Evolutionary conservation across 2,797 vertebrate genomes (phyloP), one percentile per base, ranked within the genome.

Genomic region (Hybognathus amarus): DNA sequence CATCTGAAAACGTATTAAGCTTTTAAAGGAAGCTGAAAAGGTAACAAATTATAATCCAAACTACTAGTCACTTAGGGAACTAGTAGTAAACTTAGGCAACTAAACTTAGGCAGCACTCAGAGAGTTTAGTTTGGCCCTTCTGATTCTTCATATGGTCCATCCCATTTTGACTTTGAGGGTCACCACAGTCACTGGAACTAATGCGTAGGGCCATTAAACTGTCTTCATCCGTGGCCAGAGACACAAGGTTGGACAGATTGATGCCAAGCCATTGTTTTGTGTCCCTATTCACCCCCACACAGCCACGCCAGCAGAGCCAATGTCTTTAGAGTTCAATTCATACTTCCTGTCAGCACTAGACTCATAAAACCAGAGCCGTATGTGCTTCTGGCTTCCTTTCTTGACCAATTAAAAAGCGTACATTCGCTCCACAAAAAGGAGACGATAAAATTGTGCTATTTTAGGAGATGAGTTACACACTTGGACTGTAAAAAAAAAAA

Each of bases 121-220:
- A 9, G 5, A 36, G 67, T 73, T 81, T 33, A 56, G 52, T 61
- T 69, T 87, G 47, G 27, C 66, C 8, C 63, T 30, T 77, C 61
- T 24, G 45, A 61, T 36, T 76, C 61, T 81, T 75, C 45, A 27
- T 84, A 54, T 78, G 47, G 69, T 22, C 81, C 87, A 87, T 90
- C 56, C 56, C 77, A 47, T 68, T 69, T 73, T 76, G 73, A 86
- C 12, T 67, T 67, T 78, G 71, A 77, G 86, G 88, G 90, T 83
- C 87, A 85, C 86, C 82, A 85, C 87, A 91, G 91, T 89, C 88
- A 91, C 90, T 92, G 91, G 92, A 92, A 94, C 92, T 91, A 93
- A 93, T 92, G 90, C 77, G 83, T 54, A 85, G 38, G 82, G 88
- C 75, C 88, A 91, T 93, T 92, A 93, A 92, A 92, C 93, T 93